Conservation (phyloP, 92 coral and sea anemone species). For the Parazoanthus swiftii region DNA sequence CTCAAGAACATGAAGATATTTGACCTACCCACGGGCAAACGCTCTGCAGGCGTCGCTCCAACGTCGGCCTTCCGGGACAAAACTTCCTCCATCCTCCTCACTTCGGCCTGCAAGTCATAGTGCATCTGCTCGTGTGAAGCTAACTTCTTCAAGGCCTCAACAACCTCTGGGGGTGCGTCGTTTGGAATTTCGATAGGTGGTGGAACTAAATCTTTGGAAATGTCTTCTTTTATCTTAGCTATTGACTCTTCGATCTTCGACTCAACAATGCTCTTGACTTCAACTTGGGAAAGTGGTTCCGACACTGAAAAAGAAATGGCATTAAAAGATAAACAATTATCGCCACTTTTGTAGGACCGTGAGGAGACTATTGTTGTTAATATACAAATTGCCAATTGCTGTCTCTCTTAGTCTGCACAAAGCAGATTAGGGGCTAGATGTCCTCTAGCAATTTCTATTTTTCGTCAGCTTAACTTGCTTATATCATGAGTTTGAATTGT, state of each 20-base stretch:
- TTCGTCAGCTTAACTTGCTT: too few species aligned
- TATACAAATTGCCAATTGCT: too few species aligned
- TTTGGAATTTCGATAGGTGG: slow-evolving; percentile 51
- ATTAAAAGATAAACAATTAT: neutral
- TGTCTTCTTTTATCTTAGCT: slow-evolving; percentile 30
- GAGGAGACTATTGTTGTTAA: neutral
- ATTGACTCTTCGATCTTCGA: slow-evolving; percentile 27
- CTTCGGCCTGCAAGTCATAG: slow-evolving; percentile 39
- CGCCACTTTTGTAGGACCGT: too few species aligned
- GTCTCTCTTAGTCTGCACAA: too few species aligned
- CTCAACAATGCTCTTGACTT: slow-evolving; percentile 23
- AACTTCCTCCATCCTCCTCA: slow-evolving; percentile 7
- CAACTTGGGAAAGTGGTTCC: neutral
- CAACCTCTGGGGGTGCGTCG: slow-evolving; percentile 56
- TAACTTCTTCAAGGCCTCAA: slow-evolving; percentile 54
- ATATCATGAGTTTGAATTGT: too few species aligned
- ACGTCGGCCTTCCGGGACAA: slow-evolving; percentile 29
- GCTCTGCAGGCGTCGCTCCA: neutral
- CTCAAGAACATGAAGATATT: neutral
- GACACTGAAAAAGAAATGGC: neutral
- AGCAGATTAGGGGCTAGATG: too few species aligned
- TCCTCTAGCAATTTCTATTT: too few species aligned
- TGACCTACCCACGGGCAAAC: slow-evolving; percentile 28
- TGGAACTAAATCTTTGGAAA: slow-evolving; percentile 25
- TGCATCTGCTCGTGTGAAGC: slow-evolving; percentile 53